Evolutionary conservation across 1,140 invertebrate genomes (phyloP), one percentile per base, ranked within the genome.

Genomic region (Drosophila prosaltans): DNA sequence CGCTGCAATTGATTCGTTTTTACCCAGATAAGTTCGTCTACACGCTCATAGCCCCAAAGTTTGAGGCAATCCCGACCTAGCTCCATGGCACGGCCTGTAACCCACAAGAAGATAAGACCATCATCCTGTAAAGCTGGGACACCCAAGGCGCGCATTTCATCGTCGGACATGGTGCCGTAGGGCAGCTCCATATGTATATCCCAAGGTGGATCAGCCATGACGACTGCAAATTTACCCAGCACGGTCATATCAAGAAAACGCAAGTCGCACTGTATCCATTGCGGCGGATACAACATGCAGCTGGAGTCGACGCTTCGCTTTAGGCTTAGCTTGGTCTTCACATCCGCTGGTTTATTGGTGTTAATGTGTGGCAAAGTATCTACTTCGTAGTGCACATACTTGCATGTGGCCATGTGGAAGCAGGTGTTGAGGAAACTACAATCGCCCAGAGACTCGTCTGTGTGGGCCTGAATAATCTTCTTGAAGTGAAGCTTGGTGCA

Each of bases 321-420:
- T 10, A 85, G 79, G 63, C 80, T 92, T 1, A 91, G 61, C 55
- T 91, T 91, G 0, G 89, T 92, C 65, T 92, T 92, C 0, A 91
- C 85, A 64, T 91, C 90, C 11, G 81, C 72, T 7, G 69, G 86
- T 76, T 81, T 92, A 78, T 81, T 94, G 68, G 74, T 93, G 88
- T 75, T 93, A 7, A 86, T 92, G 58, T 92, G 86, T 0, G 90
- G 82, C 64, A 93, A 82, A 0, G 94, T 94, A 92, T 98, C 97
- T 2, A 98, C 97, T 93, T 98, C 96, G 92, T 98, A 98, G 92
- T 98, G 97, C 26, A 98, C 97, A 93, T 98, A 98, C 95, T 99
- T 99, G 95, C 98, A 99, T 57, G 97, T 98, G 79, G 99, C 98
- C 98, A 99, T 99, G 91, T 99, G 98, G 91, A 99, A 99, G 92